Base-by-base conservation (phyloP, 2,888 invertebrate genomes). In the Rhamnusium bicolor region DNA sequence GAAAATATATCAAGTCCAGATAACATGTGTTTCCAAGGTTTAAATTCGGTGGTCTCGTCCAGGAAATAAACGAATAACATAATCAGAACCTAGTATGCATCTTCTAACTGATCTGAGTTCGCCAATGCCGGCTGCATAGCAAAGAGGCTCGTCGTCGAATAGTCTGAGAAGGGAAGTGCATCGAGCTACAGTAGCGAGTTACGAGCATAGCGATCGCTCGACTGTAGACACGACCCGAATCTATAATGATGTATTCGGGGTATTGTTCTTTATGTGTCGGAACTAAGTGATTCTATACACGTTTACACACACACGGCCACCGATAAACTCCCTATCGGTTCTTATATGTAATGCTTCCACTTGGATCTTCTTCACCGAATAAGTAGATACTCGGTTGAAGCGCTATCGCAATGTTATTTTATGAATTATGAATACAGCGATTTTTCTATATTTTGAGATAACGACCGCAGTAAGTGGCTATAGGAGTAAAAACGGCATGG, bases 181-280 rank as follows among this genome's bases (percentile, higher is more conserved):
- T 75, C 73, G 73, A 65, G 71, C 71, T 29, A 61, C 69, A 54
- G 65, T 53, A 61, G 60, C 61, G 60, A 54, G 68, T 54, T 47
- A 56, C 47, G 76, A 76, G 77, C 78, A 76, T 77, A 79, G 79
- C 76, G 74, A 79, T 77, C 74, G 75, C 74, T 75, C 78, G 65
- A 76, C 70, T 68, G 49, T 19, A 81, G 76, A 84, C 85, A 83
- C 83, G 85, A 85, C 83, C 82, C 82, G 85, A 83, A 84, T 85
- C 82, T 82, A 71, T 84, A 85, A 85, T 84, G 84, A 84, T 80
- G 81, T 82, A 85, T 85, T 85, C 85, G 80, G 81, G 80, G 84
- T 84, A 85, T 85, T 85, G 85, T 84, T 84, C 85, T 85, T 85
- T 84, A 85, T 84, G 83, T 84, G 84, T 85, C 83, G 83, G 83